Evolutionary conservation across 2,113 vertebrate species (phyloP).

Genomic region (Pterocles burchelli): DNA sequence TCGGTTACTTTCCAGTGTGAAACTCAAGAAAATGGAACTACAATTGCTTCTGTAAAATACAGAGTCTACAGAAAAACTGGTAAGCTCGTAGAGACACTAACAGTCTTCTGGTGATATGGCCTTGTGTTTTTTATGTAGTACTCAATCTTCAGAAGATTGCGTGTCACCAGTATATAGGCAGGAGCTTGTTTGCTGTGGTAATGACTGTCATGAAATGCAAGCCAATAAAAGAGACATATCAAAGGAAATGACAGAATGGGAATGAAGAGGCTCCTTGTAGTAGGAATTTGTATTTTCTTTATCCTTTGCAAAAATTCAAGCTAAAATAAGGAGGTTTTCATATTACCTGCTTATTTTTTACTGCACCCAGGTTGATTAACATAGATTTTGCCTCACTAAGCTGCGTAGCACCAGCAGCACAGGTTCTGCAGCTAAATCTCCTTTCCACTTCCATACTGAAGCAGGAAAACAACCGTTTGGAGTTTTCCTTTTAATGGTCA

Average conservation of each 20-base stretch:
- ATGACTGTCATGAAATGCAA: slow-evolving; percentile 17
- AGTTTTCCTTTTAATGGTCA: not conserved
- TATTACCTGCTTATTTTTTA: not conserved
- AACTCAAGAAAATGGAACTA: slow-evolving; percentile 54
- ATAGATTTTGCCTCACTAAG: not conserved
- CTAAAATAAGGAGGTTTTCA: not conserved
- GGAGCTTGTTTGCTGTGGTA: not conserved
- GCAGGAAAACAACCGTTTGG: not conserved
- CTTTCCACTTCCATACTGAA: not conserved
- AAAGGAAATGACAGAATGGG: not conserved
- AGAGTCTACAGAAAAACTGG: slow-evolving; percentile 51
- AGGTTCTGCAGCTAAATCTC: not conserved
- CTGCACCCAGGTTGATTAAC: not conserved
- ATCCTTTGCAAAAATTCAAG: not conserved
- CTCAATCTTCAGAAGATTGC: not conserved
- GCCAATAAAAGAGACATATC: not conserved
- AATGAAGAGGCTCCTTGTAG: not conserved
- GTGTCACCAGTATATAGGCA: not conserved
- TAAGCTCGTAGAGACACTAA: slow-evolving; percentile 2
- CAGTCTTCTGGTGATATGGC: not conserved
- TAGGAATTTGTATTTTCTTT: not conserved
- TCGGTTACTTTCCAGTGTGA: slow-evolving; percentile 57
- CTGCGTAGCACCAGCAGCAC: not conserved
- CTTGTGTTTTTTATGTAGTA: not conserved
- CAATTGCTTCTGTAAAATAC: slow-evolving; percentile 69